These are phyloP conservation scores for Sturmia bella DNA, from an alignment of 2,888 invertebrate genomes.

Conservation along the genomic window DNA sequence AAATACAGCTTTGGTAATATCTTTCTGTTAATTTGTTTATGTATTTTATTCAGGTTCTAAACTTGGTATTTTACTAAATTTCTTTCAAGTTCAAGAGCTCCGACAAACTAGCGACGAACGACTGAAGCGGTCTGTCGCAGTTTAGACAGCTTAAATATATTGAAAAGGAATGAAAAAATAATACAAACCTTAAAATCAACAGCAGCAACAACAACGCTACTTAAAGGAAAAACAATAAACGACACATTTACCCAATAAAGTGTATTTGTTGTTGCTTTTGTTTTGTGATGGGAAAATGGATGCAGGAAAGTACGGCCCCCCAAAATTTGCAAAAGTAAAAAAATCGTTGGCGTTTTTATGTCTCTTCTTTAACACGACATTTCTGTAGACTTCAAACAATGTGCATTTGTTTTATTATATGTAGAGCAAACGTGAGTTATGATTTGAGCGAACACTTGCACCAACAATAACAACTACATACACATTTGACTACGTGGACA, in stretches of 20 bases:
- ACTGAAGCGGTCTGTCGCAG: constrained; percentile 68
- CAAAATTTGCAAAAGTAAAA: background rate
- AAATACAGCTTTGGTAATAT: constrained; percentile 13
- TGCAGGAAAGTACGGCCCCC: background rate
- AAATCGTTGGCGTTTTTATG: constrained; percentile 1
- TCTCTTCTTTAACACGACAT: background rate
- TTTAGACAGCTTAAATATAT: constrained; percentile 71
- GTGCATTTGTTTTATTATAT: background rate
- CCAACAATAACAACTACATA: background rate
- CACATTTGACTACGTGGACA: constrained; percentile 1
- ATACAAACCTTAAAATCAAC: constrained; percentile 33
- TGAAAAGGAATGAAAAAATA: constrained; percentile 22
- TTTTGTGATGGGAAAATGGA: constrained; percentile 23
- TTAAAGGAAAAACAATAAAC: constrained; percentile 9
- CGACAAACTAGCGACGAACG: constrained; percentile 69
- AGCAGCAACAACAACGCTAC: constrained; percentile 11
- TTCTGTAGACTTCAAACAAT: constrained; percentile 25
- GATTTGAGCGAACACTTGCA: background rate
- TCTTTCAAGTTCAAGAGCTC: constrained; percentile 73
- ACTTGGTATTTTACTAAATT: constrained; percentile 8
- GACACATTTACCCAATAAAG: constrained; percentile 35
- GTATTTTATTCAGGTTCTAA: background rate
- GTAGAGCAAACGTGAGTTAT: constrained; percentile 28
- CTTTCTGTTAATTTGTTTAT: constrained; percentile 15
- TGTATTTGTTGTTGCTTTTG: constrained; percentile 26